Base-by-base conservation (phyloP, 2,113 vertebrate genomes). In the Gasterosteus nipponicus region DNA sequence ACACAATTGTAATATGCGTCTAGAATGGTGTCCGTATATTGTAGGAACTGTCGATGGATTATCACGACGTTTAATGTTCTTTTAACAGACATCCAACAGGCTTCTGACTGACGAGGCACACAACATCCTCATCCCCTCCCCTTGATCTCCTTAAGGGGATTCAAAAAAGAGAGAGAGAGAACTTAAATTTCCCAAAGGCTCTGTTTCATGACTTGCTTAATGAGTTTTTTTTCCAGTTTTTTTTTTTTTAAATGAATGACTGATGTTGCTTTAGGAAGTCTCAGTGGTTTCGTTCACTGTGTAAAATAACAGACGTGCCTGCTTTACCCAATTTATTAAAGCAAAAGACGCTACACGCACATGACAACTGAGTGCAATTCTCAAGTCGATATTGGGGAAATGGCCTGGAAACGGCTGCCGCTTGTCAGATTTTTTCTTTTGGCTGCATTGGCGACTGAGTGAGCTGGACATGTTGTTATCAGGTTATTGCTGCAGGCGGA, bases 381-480 rank as follows among this genome's bases (percentile, higher is more conserved):
- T 57, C 2, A 47, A 47, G 65, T 9, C n/a, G 47, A 19, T 57
- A 19, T 44, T 33, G 19, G 22, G 31, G 64, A 44, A 29, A 7
- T 47, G 44, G 33, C 35, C 44, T 70, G 33, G 22, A 65, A 81
- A 22, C 44, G 22, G 19, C 39, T 60, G 61, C n/a, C 51, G 60
- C 59, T 26, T 66, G 62, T 75, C 78, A 58, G 35, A 75, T 9
- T 26, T 22, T 1, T 44, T 38, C 68, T 15, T 1, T 54, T 49
- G 39, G 53, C 49, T 75, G 75, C 41, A 31, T 67, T 80, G 41
- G 67, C 46, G 14, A 0, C 75, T 76, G 63, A 90, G 62, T 86
- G 87, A 85, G 83, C n/a, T 63, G 46, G 85, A 86, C 78, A 58
- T 46, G 38, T 12, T 56, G 73, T 83, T 80, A 86, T 87, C 67